These are phyloP conservation scores for Cherax destructor DNA, from an alignment of 1,140 invertebrate genomes.

Conservation along the genomic window DNA sequence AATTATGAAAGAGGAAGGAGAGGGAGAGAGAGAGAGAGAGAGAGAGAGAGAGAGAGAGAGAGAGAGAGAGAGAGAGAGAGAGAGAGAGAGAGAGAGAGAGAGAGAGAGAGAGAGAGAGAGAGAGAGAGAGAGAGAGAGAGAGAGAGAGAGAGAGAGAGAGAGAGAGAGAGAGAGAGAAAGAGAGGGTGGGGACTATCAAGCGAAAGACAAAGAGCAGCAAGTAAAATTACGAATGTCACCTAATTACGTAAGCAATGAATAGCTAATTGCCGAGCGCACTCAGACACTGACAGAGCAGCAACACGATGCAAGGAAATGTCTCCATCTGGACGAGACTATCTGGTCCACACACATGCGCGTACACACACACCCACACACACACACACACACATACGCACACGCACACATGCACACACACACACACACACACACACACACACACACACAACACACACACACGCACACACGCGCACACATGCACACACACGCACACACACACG, in stretches of 20 bases:
- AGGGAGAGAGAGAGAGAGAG: no score
- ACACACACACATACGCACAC: background rate
- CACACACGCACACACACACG: conserved; percentile 14
- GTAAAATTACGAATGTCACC: no score
- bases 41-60: background rate
- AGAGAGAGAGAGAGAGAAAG: no score
- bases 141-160: no score
- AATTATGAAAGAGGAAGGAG: no score
- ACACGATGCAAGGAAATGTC: background rate
- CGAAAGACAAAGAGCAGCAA: no score
- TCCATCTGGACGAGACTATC: background rate
- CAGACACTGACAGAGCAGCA: background rate
- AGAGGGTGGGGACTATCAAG: no score
- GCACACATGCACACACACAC: conserved; percentile 9
- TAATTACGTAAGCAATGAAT: no score
- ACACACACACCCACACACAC: background rate
- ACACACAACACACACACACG: background rate
- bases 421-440: background rate
- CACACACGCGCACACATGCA: conserved; percentile 12
- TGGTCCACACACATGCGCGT: background rate
- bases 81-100: background rate
- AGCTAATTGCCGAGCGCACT: background rate
- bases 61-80: background rate
- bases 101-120: background rate
- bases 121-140: no score